These are phyloP conservation scores for Centropus unirufus DNA, from an alignment of 2,113 vertebrate species.

Conservation along the genomic window DNA sequence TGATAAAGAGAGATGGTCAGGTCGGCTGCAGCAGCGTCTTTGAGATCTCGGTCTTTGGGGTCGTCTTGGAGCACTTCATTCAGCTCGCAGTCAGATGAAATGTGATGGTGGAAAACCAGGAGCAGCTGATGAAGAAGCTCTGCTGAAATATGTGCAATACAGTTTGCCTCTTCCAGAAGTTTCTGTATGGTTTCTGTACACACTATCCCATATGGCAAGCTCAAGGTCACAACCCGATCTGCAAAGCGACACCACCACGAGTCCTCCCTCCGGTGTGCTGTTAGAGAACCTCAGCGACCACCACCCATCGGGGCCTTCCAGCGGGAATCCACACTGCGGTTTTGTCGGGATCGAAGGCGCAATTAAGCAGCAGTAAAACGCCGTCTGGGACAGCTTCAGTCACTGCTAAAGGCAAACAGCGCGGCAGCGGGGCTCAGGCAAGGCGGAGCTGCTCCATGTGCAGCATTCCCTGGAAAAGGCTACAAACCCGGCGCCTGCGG, in stretches of 20 bases:
- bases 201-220: rapidly evolving
- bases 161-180: not conserved
- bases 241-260: rapidly evolving
- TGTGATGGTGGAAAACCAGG: not conserved
- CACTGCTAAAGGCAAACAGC: not conserved
- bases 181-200: not conserved
- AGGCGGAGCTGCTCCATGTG: rapidly evolving
- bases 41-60: not conserved
- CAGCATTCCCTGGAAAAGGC: not conserved
- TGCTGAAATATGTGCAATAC: not conserved
- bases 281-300: not conserved
- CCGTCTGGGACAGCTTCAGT: rapidly evolving
- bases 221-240: not conserved
- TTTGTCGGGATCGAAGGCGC: too few relatives aligned
- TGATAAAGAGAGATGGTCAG: not conserved
- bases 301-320: rapidly evolving
- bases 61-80: not conserved
- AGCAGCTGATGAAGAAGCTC: not conserved
- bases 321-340: not conserved
- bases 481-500: not conserved
- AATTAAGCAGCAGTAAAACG: rapidly evolving
- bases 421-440: rapidly evolving
- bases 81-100: too few relatives aligned
- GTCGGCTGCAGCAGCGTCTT: not conserved
- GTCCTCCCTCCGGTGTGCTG: not conserved